A percentile compares a stretch with the other conserved stretches of the same genome.
Conservation (phyloP, 2,797 vertebrate species). For the Scolopax bukidnonensis region DNA sequence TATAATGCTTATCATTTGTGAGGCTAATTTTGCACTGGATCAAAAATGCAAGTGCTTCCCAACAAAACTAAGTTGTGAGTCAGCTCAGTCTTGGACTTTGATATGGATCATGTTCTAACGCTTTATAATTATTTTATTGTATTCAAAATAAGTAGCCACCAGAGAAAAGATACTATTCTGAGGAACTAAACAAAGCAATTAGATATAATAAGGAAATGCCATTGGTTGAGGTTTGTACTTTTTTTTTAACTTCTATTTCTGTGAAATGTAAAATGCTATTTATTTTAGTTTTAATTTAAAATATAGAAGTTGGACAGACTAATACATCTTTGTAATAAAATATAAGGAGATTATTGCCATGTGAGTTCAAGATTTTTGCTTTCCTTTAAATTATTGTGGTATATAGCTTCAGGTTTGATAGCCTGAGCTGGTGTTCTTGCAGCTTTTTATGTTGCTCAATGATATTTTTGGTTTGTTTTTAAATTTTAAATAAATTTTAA, state of each 20-base stretch:
- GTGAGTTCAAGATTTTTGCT: background rate
- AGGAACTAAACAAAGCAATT: background rate
- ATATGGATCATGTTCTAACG: background rate
- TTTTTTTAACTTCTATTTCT: background rate
- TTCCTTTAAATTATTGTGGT: background rate
- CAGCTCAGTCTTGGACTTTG: background rate
- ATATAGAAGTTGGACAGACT: background rate
- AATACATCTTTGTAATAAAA: background rate
- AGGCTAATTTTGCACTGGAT: background rate
- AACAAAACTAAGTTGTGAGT: background rate
- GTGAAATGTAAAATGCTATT: background rate
- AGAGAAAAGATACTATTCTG: background rate
- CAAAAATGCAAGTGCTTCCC: background rate
- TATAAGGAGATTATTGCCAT: background rate
- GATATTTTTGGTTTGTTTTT: background rate
- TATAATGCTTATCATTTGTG: too few species aligned
- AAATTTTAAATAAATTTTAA: too few species aligned
- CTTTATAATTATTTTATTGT: background rate
- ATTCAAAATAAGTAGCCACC: background rate
- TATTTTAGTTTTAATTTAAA: background rate
- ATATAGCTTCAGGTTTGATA: background rate
- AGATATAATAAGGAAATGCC: background rate
- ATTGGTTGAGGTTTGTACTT: background rate
- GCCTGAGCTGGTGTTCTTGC: background rate
- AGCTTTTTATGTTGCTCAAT: background rate